These are phyloP conservation scores for Noctua janthina DNA, from an alignment of 2,888 invertebrate species.

Conservation along the genomic window DNA sequence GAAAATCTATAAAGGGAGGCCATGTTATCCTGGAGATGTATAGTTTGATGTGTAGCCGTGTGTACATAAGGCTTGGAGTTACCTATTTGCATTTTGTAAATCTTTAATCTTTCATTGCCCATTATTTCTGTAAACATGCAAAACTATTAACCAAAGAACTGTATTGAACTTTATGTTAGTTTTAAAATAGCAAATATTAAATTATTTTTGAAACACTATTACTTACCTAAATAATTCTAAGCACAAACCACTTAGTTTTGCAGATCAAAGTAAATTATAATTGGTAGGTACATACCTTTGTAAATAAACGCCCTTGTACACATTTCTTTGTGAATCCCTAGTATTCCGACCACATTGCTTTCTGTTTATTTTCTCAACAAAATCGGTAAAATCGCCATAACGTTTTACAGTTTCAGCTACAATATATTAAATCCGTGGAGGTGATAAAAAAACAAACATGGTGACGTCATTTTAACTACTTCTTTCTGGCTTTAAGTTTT, in stretches of 20 bases:
- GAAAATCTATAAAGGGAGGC: too few species aligned
- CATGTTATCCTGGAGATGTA: too few species aligned
- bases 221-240: not conserved
- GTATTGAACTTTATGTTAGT: not conserved
- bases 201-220: not conserved
- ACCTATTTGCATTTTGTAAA: not conserved
- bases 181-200: not conserved
- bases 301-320: constrained; percentile 21
- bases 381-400: constrained; percentile 43
- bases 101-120: not conserved
- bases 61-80: not conserved
- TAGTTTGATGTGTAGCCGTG: too few species aligned
- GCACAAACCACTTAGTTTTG: constrained; percentile 30
- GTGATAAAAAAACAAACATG: constrained; percentile 40
- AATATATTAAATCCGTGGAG: constrained; percentile 42
- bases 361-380: constrained; percentile 54
- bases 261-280: constrained; percentile 43
- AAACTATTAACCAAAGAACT: constrained; percentile 2
- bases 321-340: constrained; percentile 7
- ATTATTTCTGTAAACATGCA: not conserved
- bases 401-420: constrained; percentile 50
- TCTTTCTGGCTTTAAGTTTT: constrained; percentile 25
- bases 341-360: constrained; percentile 7
- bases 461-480: constrained; percentile 39
- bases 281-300: not conserved